Conservation (phyloP, 35 echinoderm and acorn worm genomes). For the Amphiura filiformis region DNA sequence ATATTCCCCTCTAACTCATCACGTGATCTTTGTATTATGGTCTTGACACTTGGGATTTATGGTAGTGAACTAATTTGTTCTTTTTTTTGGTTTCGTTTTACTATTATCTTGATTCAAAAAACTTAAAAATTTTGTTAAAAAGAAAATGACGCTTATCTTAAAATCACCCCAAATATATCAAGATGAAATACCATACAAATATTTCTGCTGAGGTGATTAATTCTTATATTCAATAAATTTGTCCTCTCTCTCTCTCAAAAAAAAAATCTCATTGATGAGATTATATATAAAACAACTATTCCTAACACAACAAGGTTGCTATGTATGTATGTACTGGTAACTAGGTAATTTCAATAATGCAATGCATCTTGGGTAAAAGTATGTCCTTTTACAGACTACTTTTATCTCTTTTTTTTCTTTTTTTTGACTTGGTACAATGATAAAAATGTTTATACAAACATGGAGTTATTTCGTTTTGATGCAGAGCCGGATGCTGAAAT, state of each 20-base stretch:
- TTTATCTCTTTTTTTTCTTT: too few species aligned
- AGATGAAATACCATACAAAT: neutral
- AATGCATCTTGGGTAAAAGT: neutral
- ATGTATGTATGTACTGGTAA: neutral
- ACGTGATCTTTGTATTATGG: neutral
- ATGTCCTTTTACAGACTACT: neutral
- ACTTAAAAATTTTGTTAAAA: neutral
- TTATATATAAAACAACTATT: conserved; percentile 5
- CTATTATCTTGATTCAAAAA: neutral
- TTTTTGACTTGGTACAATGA: neutral
- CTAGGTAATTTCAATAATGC: conserved; percentile 1
- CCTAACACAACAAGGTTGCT: neutral
- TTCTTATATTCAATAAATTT: conserved; percentile 3
- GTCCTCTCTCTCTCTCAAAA: neutral
- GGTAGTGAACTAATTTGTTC: neutral
- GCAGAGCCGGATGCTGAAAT: neutral
- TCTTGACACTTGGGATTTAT: neutral
- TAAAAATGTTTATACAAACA: conserved; percentile 13
- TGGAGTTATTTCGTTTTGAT: neutral
- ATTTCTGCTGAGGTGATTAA: neutral
- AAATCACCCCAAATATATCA: neutral
- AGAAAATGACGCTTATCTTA: neutral
- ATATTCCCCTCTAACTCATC: neutral
- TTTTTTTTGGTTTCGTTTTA: neutral
- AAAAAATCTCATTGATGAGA: conserved; percentile 2